Evolutionary conservation across 2,113 vertebrate species (phyloP), one percentile per base, ranked within the genome.

Genomic region (Chinchilla lanigera): DNA sequence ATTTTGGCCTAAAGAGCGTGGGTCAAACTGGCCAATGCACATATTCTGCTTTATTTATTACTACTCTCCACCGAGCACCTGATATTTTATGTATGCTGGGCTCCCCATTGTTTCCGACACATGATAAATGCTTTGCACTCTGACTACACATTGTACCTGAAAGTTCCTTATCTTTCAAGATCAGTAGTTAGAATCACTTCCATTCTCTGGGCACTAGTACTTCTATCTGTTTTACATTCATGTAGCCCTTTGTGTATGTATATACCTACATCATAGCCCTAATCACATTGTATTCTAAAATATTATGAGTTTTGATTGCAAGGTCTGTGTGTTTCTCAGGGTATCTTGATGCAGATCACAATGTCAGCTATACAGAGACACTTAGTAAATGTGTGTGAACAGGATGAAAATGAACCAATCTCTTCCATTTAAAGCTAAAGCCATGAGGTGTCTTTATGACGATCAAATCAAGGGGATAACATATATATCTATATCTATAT

Each of bases 11-110:
- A 78, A 16, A 78, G 58, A 89, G 28, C 38, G 26, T 38, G 13
- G 0, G 54, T 19, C 54, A 95, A 58, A 82, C 12, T 65, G n/a
- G 30, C 38, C 50, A 61, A 1, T 88, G 75, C 73, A 84, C 58
- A 17, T 87, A 83, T 83, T 14, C 24, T 63, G n/a, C 14, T 30
- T 89, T 69, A 82, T 83, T 95, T 91, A 44, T 96, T 82, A 71
- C 24, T 73, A 26, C 13, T 61, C 1, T 1, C 7, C 4, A 22
- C 16, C 58, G 67, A 78, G 63, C 17, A 71, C 35, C 19, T 20
- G 20, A 61, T 81, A 75, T 30, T 61, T 24, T 67, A n/a, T 12
- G 38, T 41, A 54, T 11, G 0, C 1, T 30, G n/a, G 82, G 67
- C 4, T 63, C 54, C 28, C 35, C 94, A 14, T 56, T 86, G 1